These are phyloP conservation scores for Stichodactyla mertensii DNA, from an alignment of 64 coral and sea anemone genomes.

Conservation along the genomic window DNA sequence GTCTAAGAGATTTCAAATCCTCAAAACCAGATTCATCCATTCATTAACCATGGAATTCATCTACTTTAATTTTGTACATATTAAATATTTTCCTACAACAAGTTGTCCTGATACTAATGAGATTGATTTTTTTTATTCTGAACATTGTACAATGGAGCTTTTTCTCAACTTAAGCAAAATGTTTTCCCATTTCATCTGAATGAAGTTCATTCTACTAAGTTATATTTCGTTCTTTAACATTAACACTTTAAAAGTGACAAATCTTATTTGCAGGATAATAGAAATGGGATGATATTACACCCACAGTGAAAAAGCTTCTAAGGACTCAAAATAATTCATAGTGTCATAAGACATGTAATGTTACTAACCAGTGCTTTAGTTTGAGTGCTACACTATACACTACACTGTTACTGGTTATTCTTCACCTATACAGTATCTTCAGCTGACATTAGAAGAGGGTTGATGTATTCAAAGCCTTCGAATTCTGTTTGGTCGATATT, in stretches of 20 bases:
- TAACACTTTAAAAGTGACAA: no score
- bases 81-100: background rate
- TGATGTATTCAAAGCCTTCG: slow-evolving; percentile 99
- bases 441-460: slow-evolving; percentile 93
- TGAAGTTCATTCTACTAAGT: background rate
- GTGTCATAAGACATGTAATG: background rate
- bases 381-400: background rate
- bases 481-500: slow-evolving; percentile 99
- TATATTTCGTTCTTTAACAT: background rate
- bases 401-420: background rate
- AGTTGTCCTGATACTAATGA: background rate
- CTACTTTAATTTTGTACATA: background rate
- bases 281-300: no score
- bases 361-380: slow-evolving; percentile 7
- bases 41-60: background rate
- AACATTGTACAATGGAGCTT: background rate
- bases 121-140: background rate
- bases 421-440: slow-evolving; percentile 75
- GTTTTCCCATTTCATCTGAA: background rate
- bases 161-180: background rate
- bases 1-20: background rate
- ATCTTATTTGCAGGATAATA: no score
- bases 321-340: no score
- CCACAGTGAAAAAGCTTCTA: no score
- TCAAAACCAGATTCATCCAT: background rate